phyloP scores from a whole-genome alignment of 2,888 invertebrate species.

The Rhagonycha fulva region DNA sequence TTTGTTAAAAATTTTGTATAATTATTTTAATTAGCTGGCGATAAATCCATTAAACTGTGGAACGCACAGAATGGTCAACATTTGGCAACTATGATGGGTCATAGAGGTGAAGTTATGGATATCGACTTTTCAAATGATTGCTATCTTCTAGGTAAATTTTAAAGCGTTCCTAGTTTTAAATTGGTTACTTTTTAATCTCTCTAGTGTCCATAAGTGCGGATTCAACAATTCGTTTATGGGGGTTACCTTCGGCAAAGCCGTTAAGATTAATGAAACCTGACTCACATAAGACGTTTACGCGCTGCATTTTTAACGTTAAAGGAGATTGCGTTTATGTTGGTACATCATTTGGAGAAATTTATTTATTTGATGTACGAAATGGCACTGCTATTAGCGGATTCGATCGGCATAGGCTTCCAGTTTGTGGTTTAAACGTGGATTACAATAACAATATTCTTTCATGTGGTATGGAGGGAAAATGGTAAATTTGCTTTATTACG shows the following conservation, averaged over 20 bases:
- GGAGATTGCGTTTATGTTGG: not conserved
- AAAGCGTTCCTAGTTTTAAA: not conserved
- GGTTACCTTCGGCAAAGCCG: not conserved
- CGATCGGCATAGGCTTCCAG: not conserved
- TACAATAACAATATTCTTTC: not conserved
- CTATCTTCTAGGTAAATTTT: not conserved
- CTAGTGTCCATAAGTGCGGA: not conserved
- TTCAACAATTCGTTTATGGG: not conserved
- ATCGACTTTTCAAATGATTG: not conserved
- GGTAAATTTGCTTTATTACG: not conserved
- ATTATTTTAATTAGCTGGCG: not conserved
- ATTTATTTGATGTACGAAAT: not conserved
- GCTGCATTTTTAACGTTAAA: not conserved
- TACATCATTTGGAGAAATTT: not conserved
- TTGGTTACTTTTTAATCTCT: not conserved
- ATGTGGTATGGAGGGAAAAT: not conserved
- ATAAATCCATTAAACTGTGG: not conserved
- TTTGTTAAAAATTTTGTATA: not conserved
- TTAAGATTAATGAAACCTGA: not conserved
- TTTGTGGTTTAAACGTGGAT: not conserved
- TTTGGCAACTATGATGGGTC: not conserved
- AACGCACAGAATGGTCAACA: not conserved
- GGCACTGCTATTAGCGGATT: not conserved
- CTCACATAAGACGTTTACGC: not conserved
- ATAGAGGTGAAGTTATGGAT: not conserved